phyloP scores from a whole-genome alignment of 30 jellyfish, hydroid and myxozoan genomes.

The Clytia hemisphaerica region DNA sequence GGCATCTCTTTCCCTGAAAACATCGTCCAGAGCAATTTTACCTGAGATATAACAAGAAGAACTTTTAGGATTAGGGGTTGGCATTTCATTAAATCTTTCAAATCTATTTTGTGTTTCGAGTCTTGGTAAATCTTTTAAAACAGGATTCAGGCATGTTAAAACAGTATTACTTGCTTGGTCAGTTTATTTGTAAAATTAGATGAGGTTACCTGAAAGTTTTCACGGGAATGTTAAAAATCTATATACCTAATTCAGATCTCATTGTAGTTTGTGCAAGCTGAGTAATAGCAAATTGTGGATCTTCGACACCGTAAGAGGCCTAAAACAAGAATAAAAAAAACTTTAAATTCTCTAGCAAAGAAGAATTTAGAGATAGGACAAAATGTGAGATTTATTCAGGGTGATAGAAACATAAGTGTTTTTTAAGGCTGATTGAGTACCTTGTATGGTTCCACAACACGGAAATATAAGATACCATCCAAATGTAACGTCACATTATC shows the following conservation, averaged over 20 bases:
- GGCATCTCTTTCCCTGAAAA: constrained; percentile 88
- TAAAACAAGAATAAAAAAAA: neutral
- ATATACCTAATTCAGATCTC: constrained; percentile 91
- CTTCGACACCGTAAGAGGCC: constrained; percentile 98
- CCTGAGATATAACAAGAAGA: constrained; percentile 59
- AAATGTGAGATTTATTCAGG: no score
- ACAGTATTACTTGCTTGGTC: no score
- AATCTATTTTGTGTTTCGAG: neutral
- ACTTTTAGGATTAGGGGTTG: neutral
- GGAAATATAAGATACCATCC: constrained; percentile 87
- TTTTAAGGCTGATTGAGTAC: no score
- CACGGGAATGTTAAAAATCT: neutral
- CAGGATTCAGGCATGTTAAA: no score
- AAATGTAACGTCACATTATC: constrained; percentile 87
- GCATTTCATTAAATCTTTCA: neutral
- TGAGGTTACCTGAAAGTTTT: no score
- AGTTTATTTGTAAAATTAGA: no score
- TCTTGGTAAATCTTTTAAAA: no score
- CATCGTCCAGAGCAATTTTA: constrained; percentile 88
- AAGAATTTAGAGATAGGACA: neutral
- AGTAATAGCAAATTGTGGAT: constrained; percentile 93
- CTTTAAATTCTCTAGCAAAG: no score
- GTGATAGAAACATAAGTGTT: no score
- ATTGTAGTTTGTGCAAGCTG: constrained; percentile 98
- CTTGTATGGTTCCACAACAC: constrained; percentile 95